A percentile compares a stretch with the other conserved stretches of the same genome.
Evolutionary conservation across 1,140 invertebrate species (phyloP).

Genomic region (Cotesia chilonis): DNA sequence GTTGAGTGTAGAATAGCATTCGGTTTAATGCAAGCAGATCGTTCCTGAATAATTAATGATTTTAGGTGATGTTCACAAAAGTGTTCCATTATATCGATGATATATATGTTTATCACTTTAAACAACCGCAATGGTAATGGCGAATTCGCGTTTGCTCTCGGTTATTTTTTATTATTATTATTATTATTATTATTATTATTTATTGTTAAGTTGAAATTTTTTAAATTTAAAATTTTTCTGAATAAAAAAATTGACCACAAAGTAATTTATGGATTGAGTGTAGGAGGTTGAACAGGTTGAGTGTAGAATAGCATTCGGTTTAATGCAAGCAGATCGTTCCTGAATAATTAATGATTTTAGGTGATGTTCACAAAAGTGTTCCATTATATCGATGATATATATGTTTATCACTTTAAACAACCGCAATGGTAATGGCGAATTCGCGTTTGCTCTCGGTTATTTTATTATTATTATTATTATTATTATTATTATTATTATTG

Average conservation of each 20-base stretch:
- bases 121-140: constrained; percentile 48
- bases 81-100: constrained; percentile 54
- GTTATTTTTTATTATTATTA: neutral
- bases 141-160: constrained; percentile 42
- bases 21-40: constrained; percentile 41
- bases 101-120: constrained; percentile 46
- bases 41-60: constrained; percentile 56
- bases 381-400: constrained; percentile 51
- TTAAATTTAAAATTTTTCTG: no score
- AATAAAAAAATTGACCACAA: no score
- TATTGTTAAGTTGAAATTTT: no score
- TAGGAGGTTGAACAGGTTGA: neutral
- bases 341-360: constrained; percentile 54
- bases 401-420: constrained; percentile 43
- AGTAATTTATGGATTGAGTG: neutral
- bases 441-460: constrained; percentile 36
- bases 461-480: neutral
- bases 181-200: no score
- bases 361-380: constrained; percentile 55
- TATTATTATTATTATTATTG: neutral
- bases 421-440: constrained; percentile 51
- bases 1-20: constrained; percentile 17
- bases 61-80: constrained; percentile 50
- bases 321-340: constrained; percentile 46
- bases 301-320: constrained; percentile 14